Evolutionary conservation across 2,113 vertebrate genomes (phyloP), one percentile per base, ranked within the genome.

Genomic region (Barbus barbus): DNA sequence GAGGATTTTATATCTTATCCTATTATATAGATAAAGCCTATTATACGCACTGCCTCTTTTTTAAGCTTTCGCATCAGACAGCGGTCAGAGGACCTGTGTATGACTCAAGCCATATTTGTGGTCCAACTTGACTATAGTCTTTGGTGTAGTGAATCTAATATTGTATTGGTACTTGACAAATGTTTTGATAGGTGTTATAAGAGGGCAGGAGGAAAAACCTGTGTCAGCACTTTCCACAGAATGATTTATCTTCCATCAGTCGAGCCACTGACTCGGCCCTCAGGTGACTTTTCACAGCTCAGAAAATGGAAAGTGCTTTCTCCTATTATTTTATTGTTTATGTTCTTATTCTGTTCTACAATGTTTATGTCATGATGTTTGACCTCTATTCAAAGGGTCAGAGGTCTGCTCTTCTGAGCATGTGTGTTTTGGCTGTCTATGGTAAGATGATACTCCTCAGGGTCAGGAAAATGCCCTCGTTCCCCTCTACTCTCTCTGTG

Each of bases 371-470:
- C 36, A 61, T 18, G 4, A 28, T 20, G 56, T 79, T 63, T 65
- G 36, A 79, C 58, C 78, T 79, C 38, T 1, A 65, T 67, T 80
- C 16, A 48, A 3, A 80, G 41, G 78, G 78, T 67, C 60, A 65
- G 22, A 65, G 60, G 41, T 26, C 26, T 31, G 26, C 9, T 44
- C 41, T 11, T 44, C 4, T 44, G 58, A 16, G 78, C 38, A 20
- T 28, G 18, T 80, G 24, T 79, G 38, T 79, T 79, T 79, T 79
- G 58, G 58, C 16, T 44, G 56, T 78, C 76, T 78, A 8, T 61
- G 33, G 33, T 16, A 41, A 78, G 22, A 61, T 61, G 20, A 78
- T 61, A n/a, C n/a, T n/a, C n/a, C n/a, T n/a, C n/a, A n/a, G n/a
- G n/a, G n/a, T n/a, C n/a, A n/a, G n/a, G n/a, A n/a, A n/a, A n/a